Evolutionary conservation across 2,888 invertebrate species (phyloP).

Genomic region (Clostera curtula): DNA sequence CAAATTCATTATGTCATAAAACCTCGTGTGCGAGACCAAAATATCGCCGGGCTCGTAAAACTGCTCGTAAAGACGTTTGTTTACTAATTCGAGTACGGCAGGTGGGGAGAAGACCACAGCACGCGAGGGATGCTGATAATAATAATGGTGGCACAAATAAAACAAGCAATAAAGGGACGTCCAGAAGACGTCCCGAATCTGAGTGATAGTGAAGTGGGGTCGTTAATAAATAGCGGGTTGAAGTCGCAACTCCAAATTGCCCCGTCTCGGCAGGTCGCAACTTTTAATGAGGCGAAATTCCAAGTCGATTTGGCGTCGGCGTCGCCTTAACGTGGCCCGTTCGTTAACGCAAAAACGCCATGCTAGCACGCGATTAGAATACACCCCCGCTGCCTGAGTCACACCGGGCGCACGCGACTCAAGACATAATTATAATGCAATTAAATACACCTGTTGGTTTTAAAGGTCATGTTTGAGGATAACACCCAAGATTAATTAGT

Average conservation of each 20-base stretch:
- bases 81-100: conserved; percentile 73
- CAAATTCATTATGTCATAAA: conserved; percentile 76
- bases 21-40: conserved; percentile 68
- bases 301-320: conserved; percentile 58
- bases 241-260: conserved; percentile 66
- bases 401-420: conserved; percentile 34
- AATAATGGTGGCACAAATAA: conserved; percentile 37
- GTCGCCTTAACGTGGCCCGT: conserved; percentile 71
- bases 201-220: conserved; percentile 56
- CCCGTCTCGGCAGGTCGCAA: conserved; percentile 68
- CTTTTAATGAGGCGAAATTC: conserved; percentile 75
- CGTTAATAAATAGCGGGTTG: conserved; percentile 60
- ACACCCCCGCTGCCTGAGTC: conserved; percentile 47
- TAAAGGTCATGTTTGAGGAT: conserved; percentile 10
- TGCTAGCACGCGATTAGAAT: conserved; percentile 74
- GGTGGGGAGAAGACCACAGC: conserved; percentile 54
- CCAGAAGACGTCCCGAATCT: conserved; percentile 23
- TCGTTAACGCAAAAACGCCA: conserved; percentile 73
- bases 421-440: conserved; percentile 14
- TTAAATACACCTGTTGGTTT: conserved; percentile 17
- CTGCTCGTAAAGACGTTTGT: conserved; percentile 74
- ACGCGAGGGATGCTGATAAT: conserved; percentile 60
- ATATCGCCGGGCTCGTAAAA: conserved; percentile 72
- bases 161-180: conserved; percentile 22
- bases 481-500: no score